These are phyloP conservation scores for Columba livia DNA, from an alignment of 2,113 vertebrate genomes.

Conservation along the genomic window DNA sequence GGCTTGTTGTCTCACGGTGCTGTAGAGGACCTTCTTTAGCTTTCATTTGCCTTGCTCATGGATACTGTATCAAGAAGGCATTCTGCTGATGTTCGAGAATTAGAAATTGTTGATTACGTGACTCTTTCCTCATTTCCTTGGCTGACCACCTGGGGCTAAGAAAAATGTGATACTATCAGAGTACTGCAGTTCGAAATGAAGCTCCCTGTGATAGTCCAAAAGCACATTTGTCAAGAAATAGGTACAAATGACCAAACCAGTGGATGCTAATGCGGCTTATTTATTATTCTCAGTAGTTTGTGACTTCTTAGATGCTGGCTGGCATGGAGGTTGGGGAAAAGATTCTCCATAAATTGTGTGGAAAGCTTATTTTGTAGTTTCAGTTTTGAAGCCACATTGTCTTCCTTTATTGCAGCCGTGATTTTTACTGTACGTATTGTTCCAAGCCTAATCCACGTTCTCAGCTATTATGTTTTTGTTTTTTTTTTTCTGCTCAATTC, in stretches of 20 bases:
- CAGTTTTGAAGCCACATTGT: not conserved
- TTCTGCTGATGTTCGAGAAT: not conserved
- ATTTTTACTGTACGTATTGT: not conserved
- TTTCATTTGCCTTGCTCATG: not conserved
- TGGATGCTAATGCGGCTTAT: not conserved
- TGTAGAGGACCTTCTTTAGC: not conserved
- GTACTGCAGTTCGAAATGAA: not conserved
- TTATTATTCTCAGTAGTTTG: not conserved
- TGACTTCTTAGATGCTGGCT: not conserved
- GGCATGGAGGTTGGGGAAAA: not conserved
- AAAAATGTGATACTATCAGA: not conserved
- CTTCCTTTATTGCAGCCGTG: not conserved
- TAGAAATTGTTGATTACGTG: not conserved
- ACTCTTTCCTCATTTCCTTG: not conserved
- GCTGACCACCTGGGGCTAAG: not conserved
- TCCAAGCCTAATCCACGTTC: not conserved
- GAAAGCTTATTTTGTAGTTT: not conserved
- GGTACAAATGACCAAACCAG: not conserved
- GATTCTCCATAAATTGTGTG: not conserved
- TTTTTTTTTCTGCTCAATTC: not conserved
- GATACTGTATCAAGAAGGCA: not conserved
- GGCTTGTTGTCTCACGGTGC: not conserved
- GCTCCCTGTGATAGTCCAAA: not conserved
- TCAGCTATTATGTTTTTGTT: not conserved
- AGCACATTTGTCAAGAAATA: not conserved